Evolutionary conservation across 2,888 invertebrate species (phyloP).

Genomic region (Hydriomena furcata): DNA sequence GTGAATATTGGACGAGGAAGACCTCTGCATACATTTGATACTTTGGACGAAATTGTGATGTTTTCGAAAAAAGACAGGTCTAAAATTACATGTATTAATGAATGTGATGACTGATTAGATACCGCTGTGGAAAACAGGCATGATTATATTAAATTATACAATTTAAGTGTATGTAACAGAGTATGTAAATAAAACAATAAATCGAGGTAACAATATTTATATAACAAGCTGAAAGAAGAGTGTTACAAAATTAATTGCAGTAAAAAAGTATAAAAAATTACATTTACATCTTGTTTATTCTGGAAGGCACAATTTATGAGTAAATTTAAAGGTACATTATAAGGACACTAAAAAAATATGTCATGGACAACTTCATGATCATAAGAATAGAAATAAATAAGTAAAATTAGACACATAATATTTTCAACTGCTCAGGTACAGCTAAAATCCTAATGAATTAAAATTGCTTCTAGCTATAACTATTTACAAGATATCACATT

Average conservation of each 20-base stretch:
- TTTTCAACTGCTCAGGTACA: constrained; percentile 16
- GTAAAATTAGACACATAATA: constrained; percentile 1
- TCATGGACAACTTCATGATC: constrained; percentile 14
- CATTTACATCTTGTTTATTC: background rate
- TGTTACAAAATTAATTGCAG: background rate
- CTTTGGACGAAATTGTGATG: too few species aligned
- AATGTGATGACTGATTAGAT: too few species aligned
- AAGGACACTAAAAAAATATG: background rate
- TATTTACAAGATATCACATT: constrained; percentile 27
- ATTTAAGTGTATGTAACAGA: too few species aligned
- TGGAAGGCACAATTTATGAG: background rate
- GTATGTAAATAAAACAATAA: background rate
- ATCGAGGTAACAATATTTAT: background rate
- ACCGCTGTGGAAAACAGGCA: too few species aligned
- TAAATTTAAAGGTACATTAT: background rate
- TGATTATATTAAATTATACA: too few species aligned
- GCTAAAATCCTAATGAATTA: constrained; percentile 11
- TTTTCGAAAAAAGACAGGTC: too few species aligned
- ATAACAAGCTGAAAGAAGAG: background rate
- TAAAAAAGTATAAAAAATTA: background rate
- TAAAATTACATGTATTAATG: too few species aligned
- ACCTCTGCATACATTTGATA: too few species aligned
- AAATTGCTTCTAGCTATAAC: constrained; percentile 24
- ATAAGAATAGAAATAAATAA: constrained; percentile 7
- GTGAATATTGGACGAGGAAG: too few species aligned